Conservation (phyloP, 2,888 invertebrate species). For the Globia sparganii region DNA sequence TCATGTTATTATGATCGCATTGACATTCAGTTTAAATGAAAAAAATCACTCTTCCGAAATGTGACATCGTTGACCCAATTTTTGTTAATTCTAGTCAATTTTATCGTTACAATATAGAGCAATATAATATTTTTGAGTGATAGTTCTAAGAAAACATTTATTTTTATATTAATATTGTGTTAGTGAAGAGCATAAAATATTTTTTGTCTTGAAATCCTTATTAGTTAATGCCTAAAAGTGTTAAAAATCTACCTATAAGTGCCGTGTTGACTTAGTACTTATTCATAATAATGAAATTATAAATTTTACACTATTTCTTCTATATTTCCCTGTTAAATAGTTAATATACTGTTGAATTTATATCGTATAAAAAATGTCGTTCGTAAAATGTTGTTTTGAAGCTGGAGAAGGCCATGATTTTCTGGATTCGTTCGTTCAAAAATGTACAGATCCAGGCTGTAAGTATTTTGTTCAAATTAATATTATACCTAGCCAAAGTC, state of each 20-base stretch:
- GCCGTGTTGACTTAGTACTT: constrained; percentile 45
- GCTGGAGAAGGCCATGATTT: constrained; percentile 93
- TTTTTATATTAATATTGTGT: constrained; percentile 63
- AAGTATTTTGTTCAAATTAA: constrained; percentile 86
- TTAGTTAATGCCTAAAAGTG: constrained; percentile 35
- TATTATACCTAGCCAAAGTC: not conserved
- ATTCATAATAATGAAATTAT: constrained; percentile 25
- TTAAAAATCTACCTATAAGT: constrained; percentile 53
- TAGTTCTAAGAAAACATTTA: constrained; percentile 48
- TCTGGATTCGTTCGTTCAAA: constrained; percentile 93
- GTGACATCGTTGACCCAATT: constrained; percentile 80
- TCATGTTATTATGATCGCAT: constrained; percentile 73
- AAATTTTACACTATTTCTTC: constrained; percentile 47
- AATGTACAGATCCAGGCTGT: constrained; percentile 96
- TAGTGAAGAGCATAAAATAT: constrained; percentile 57
- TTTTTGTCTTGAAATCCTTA: constrained; percentile 50
- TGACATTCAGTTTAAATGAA: constrained; percentile 75
- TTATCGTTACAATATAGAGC: constrained; percentile 54
- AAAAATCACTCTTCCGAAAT: constrained; percentile 74
- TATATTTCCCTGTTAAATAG: constrained; percentile 51
- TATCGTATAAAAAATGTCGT: constrained; percentile 88
- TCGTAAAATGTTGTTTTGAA: constrained; percentile 95
- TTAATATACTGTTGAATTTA: constrained; percentile 49
- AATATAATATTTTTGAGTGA: constrained; percentile 49
- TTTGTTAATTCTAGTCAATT: constrained; percentile 66